Base-by-base conservation (phyloP, 2,888 invertebrate species). In the Drosophila acutilabella region DNA sequence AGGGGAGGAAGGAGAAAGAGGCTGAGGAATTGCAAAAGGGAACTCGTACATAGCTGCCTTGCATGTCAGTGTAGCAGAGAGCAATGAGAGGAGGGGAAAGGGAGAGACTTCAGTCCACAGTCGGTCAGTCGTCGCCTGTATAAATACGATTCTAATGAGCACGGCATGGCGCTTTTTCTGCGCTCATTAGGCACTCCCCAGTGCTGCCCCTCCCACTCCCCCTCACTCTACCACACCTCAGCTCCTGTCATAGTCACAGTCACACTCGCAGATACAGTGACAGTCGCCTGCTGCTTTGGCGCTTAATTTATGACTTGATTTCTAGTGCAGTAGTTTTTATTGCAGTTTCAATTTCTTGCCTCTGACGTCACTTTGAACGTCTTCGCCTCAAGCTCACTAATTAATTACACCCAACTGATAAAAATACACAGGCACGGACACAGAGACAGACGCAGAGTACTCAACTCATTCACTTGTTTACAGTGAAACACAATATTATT, bases 231-330 rank as follows among this genome's bases (percentile, higher is more conserved):
- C 5, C 5, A n/a, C 5, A 33, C 2, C 4, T 20, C 41, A 6
- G 11, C 23, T 30, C 30, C 30, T 13, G 11, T 6, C 10, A 16
- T 20, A 6, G 10, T 14, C 33, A 13, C 54, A 50, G 23, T 23
- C 23, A 23, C 23, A 23, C 23, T 23, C 23, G 5, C 23, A 23
- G 23, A 38, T 18, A 6, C 23, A 54, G 47, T 58, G 47, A 72
- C 74, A 59, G 58, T 54, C 56, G 62, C 54, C 59, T 65, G 58
- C 77, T 47, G 72, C 44, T 61, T 65, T 56, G 64, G 16, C 59
- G 41, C 53, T 59, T 79, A 79, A 79, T 78, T 78, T 78, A 78
- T 72, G 78, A 72, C 76, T 78, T 69, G 77, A 75, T 70, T 79
- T 79, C 30, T 30, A 30, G 36, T 36, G 65, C 75, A 69, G 71